These are phyloP conservation scores for Phymorhynchus buccinoides DNA, from an alignment of 1,140 invertebrate genomes.

Conservation along the genomic window DNA sequence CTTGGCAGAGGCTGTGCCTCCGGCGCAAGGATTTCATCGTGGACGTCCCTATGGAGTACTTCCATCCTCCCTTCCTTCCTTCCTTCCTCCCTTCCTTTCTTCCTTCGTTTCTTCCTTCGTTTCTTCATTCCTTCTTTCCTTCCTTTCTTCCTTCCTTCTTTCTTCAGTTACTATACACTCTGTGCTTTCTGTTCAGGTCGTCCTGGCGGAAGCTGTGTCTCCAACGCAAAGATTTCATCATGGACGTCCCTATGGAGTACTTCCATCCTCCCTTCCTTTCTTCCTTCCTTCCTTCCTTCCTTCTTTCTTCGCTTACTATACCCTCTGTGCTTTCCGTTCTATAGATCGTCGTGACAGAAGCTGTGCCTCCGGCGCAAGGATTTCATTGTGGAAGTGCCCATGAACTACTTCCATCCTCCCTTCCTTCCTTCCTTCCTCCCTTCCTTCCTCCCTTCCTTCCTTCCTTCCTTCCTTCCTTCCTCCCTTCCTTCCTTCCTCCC, in stretches of 20 bases:
- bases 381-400: conserved; percentile 46
- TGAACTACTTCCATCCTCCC: conserved; percentile 53
- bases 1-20: background rate
- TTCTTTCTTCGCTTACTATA: background rate
- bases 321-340: background rate
- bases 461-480: too few species aligned
- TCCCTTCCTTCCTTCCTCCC: too few species aligned
- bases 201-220: background rate
- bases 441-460: too few species aligned
- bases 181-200: background rate
- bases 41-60: too few species aligned
- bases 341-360: background rate
- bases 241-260: too few species aligned
- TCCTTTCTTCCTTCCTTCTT: background rate
- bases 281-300: background rate
- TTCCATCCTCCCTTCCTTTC: too few species aligned
- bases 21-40: too few species aligned
- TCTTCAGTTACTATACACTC: background rate
- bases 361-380: conserved; percentile 26
- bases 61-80: too few species aligned
- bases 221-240: too few species aligned
- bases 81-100: too few species aligned
- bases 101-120: background rate
- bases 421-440: too few species aligned
- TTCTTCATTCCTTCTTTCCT: background rate